A percentile compares a stretch with the other conserved stretches of the same genome.
These are phyloP conservation scores for Antigone vipio DNA, from an alignment of 2,113 vertebrate species.

Conservation along the genomic window DNA sequence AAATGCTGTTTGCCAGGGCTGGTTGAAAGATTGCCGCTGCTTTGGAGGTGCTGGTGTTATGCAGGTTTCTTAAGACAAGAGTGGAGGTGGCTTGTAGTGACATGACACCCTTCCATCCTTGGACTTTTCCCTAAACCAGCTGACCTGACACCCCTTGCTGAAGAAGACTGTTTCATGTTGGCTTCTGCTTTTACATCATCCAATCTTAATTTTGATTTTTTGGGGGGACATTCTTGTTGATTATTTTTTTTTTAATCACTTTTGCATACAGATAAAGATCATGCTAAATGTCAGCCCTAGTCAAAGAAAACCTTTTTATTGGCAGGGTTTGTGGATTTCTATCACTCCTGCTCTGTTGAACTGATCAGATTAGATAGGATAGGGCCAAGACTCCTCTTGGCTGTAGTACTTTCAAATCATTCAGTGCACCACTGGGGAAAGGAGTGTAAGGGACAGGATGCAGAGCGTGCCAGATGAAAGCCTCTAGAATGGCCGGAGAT, in stretches of 20 bases:
- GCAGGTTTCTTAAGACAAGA: neutral
- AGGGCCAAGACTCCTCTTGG: constrained; percentile 43
- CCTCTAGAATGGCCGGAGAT: neutral
- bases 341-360: neutral
- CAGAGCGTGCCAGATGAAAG: neutral
- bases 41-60: neutral
- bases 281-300: neutral
- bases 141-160: neutral
- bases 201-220: neutral
- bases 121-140: neutral
- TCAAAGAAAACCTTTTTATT: constrained; percentile 25
- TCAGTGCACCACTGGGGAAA: neutral
- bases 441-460: neutral
- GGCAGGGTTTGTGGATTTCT: neutral
- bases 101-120: neutral
- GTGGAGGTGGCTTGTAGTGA: neutral
- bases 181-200: neutral
- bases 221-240: neutral
- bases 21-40: neutral
- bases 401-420: neutral
- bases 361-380: constrained; percentile 30
- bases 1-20: neutral
- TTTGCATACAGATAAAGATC: neutral
- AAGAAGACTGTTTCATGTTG: neutral
- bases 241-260: neutral